A percentile compares a stretch with the other conserved stretches of the same genome.
Conservation (phyloP, 2,113 vertebrate species). For the Daubentonia madagascariensis region DNA sequence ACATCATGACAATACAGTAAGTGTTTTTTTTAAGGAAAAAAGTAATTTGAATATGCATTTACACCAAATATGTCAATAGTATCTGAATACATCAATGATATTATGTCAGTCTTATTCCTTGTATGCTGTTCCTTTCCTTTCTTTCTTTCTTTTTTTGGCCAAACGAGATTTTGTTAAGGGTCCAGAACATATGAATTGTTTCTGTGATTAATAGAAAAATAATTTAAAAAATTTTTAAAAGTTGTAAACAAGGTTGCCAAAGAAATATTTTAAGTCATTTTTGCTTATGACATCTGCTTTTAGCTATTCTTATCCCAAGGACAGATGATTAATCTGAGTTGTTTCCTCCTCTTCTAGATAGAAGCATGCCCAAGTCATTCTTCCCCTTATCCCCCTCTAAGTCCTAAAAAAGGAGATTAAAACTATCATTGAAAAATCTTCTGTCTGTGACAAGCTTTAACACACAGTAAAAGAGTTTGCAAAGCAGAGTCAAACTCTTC, state of each 20-base stretch:
- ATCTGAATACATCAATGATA: not conserved
- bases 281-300: slow-evolving; percentile 60
- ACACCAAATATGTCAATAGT: not conserved
- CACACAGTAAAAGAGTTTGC: slow-evolving; percentile 76
- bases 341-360: slow-evolving; percentile 65
- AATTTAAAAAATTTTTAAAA: slow-evolving; percentile 62
- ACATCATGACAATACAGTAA: not conserved
- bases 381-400: not conserved
- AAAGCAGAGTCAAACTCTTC: slow-evolving; percentile 78
- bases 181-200: slow-evolving; percentile 52
- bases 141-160: not conserved
- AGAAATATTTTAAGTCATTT: slow-evolving; percentile 2
- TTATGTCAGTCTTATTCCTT: not conserved
- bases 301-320: slow-evolving; percentile 65
- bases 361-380: not conserved
- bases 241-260: not conserved
- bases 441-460: slow-evolving; percentile 78
- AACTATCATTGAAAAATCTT: slow-evolving; percentile 81
- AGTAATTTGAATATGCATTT: not conserved
- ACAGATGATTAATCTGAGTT: slow-evolving; percentile 64
- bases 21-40: not conserved
- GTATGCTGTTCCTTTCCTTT: not conserved
- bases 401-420: slow-evolving; percentile 68
- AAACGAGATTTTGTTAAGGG: slow-evolving; percentile 63
- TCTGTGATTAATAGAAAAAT: slow-evolving; percentile 55